Evolutionary conservation across 1,140 invertebrate genomes (phyloP).

Genomic region (Augochlora pura): DNA sequence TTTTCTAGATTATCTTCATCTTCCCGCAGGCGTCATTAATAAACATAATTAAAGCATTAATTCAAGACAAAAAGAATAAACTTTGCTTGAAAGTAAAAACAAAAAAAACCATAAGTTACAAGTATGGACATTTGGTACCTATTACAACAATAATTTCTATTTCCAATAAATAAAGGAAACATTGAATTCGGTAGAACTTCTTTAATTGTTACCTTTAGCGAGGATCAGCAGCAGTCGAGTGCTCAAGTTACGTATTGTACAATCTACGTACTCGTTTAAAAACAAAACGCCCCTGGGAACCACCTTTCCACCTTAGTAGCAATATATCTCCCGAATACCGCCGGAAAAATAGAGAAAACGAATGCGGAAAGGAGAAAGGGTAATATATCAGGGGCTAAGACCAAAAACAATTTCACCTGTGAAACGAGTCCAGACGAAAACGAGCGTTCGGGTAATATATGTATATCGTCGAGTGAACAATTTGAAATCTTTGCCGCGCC

Average conservation of each 20-base stretch:
- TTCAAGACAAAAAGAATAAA: no score
- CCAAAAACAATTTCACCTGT: constrained; percentile 34
- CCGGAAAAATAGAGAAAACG: constrained; percentile 7
- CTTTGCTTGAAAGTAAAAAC: no score
- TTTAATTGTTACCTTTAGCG: no score
- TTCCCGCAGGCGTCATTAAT: no score
- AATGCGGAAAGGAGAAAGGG: not conserved
- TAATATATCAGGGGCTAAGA: constrained; percentile 29
- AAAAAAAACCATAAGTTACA: no score
- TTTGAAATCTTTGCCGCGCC: not conserved
- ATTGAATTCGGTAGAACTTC: no score
- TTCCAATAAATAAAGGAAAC: no score
- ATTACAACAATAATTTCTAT: no score
- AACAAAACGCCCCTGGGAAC: constrained; percentile 4
- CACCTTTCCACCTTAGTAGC: not conserved
- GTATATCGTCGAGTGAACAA: not conserved
- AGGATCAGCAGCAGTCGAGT: not conserved
- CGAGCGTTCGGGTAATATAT: not conserved
- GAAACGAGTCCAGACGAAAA: constrained; percentile 4
- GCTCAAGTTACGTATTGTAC: constrained; percentile 1
- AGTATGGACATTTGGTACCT: no score
- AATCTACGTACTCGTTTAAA: constrained; percentile 17
- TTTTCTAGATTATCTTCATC: no score
- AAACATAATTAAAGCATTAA: no score
- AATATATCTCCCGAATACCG: constrained; percentile 25